Percentiles rank a stretch among this genome's conserved stretches.
Conservation (phyloP, 2,888 invertebrate genomes). For the Molorchus minor region DNA sequence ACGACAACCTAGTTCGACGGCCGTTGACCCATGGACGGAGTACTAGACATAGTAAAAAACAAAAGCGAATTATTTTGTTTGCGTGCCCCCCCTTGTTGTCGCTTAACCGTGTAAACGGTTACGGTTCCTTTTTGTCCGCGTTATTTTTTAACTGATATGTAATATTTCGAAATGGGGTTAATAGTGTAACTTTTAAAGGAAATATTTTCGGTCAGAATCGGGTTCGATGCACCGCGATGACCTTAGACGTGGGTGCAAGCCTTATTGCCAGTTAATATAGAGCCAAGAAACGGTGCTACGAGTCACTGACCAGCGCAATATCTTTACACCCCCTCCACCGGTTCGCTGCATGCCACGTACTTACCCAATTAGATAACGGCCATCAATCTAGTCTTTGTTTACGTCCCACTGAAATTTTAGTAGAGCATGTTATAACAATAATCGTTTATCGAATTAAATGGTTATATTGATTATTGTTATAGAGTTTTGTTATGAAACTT, state of each 20-base stretch:
- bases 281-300: constrained; percentile 18
- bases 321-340: constrained; percentile 21
- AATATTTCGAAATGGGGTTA: background rate
- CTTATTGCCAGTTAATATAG: constrained; percentile 17
- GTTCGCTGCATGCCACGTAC: background rate
- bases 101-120: background rate
- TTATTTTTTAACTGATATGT: background rate
- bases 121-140: background rate
- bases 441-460: constrained; percentile 6
- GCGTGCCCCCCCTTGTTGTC: background rate
- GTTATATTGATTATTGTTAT: background rate
- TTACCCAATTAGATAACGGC: constrained; percentile 10
- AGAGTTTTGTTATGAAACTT: background rate
- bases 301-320: constrained; percentile 47
- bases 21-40: constrained; percentile 39
- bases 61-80: constrained; percentile 26
- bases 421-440: background rate
- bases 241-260: constrained; percentile 42
- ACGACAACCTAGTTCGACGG: constrained; percentile 49
- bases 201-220: constrained; percentile 29
- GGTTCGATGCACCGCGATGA: constrained; percentile 42
- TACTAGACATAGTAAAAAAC: constrained; percentile 26
- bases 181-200: constrained; percentile 12
- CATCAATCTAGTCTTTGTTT: constrained; percentile 13
- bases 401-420: background rate